Conservation (phyloP, 2,113 vertebrate genomes). For the Oenanthe melanoleuca region DNA sequence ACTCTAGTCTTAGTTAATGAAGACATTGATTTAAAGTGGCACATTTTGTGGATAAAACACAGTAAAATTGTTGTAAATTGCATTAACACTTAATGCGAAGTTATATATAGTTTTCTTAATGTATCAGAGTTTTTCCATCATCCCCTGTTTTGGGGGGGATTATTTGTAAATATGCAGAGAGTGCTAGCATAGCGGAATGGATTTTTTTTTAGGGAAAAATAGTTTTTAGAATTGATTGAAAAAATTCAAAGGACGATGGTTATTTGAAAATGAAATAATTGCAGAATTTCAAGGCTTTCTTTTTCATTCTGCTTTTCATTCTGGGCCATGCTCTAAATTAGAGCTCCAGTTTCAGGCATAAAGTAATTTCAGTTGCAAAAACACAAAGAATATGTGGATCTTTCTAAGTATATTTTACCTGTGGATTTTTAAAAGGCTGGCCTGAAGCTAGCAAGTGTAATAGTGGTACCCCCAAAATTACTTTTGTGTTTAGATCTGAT, state of each 20-base stretch:
- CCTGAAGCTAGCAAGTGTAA: neutral
- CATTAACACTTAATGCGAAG: slow-evolving; percentile 53
- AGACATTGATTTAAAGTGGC: neutral
- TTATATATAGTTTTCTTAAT: neutral
- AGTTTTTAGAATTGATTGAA: neutral
- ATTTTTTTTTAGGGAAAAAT: neutral
- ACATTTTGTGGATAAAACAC: slow-evolving; percentile 9
- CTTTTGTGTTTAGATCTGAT: neutral
- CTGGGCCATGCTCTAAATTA: slow-evolving; percentile 50
- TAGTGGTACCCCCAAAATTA: neutral
- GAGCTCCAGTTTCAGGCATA: slow-evolving; percentile 25
- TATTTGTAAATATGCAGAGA: slow-evolving; percentile 1
- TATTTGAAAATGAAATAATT: neutral
- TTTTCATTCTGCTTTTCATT: neutral
- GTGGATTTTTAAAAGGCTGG: neutral
- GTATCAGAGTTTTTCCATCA: neutral
- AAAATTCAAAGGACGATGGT: neutral
- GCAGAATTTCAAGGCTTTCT: neutral
- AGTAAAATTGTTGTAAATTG: slow-evolving; percentile 22
- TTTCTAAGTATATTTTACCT: neutral
- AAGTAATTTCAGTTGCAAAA: neutral
- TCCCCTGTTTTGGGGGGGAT: slow-evolving; percentile 42
- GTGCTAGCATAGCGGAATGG: neutral
- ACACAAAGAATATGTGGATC: neutral
- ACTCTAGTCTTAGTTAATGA: neutral